phyloP scores from a whole-genome alignment of 2,888 invertebrate species.

The Fabriciana adippe region DNA sequence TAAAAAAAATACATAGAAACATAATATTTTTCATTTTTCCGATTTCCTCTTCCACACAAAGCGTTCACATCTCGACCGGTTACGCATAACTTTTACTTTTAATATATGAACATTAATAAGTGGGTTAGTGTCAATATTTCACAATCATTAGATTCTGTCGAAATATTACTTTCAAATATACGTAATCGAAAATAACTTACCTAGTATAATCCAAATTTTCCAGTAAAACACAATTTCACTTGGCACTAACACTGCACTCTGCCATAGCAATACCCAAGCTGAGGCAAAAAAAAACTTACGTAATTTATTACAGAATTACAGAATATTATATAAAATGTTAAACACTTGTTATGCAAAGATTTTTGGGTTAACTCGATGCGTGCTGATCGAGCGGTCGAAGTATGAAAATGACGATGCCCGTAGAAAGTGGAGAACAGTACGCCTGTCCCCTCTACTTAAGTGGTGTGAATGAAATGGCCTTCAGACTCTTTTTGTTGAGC shows the following conservation, averaged over 20 bases:
- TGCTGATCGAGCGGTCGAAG: background rate
- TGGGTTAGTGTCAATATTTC: conserved; percentile 7
- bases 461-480: conserved; percentile 13
- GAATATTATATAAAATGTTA: conserved; percentile 15
- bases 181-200: background rate
- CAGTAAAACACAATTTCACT: background rate
- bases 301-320: conserved; percentile 12
- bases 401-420: conserved; percentile 8
- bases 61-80: conserved; percentile 4
- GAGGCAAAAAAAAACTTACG: background rate
- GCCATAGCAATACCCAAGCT: background rate
- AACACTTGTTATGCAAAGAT: background rate
- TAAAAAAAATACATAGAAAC: background rate
- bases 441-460: background rate
- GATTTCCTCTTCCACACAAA: conserved; percentile 1
- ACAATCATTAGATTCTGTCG: background rate
- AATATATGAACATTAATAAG: conserved; percentile 5
- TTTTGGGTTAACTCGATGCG: conserved; percentile 8
- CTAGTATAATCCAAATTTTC: too few relatives aligned
- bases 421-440: conserved; percentile 15
- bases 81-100: conserved; percentile 15
- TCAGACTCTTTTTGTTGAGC: background rate
- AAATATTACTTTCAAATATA: background rate
- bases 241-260: background rate
- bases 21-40: background rate